Evolutionary conservation across 2,888 invertebrate genomes (phyloP), one percentile per base, ranked within the genome.

Genomic region (Empis stercorea): DNA sequence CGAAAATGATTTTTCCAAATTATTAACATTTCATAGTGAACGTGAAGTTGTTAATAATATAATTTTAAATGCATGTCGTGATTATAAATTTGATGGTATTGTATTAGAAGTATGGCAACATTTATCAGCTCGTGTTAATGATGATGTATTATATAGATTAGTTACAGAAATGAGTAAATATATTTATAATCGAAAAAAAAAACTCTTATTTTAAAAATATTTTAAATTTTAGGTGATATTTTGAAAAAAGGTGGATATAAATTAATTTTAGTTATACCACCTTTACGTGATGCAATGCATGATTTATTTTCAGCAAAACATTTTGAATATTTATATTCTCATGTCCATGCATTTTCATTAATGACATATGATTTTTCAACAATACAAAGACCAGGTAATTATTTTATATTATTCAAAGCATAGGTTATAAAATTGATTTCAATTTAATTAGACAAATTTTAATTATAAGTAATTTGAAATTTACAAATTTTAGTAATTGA

Each of bases 301-400:
- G 81, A 84, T 59, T 74, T 84, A 56, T 88, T 93, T 66, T 75
- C 75, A 30, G 71, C 78, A 47, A 73, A 81, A 54, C 82, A 92
- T 55, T 88, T 91, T 65, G 79, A 87, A 58, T 75, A 76, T 42
- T 74, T 95, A 44, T 80, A 82, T 51, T 79, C 83, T 6, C 74
- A 81, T 64, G 79, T 95, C 0, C 82, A 84, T 58, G 87, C 81
- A 20, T 91, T 95, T 61, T 93, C 93, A 30, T 73, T 96, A n/a
- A 95, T 95, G 94, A 94, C 94, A 0, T 96, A 96, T 62, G 95
- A 96, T 65, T 95, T 80, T 67, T 93, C 93, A 3, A 85, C 71
- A 63, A 75, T 83, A 11, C 82, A 85, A 62, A 76, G 83, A 58
- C 88, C 88, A 58, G 87, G 85, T 79, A 41, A 34, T 34, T 32